Evolutionary conservation across 2,888 invertebrate species (phyloP).

Genomic region (Eupithecia dodoneata): DNA sequence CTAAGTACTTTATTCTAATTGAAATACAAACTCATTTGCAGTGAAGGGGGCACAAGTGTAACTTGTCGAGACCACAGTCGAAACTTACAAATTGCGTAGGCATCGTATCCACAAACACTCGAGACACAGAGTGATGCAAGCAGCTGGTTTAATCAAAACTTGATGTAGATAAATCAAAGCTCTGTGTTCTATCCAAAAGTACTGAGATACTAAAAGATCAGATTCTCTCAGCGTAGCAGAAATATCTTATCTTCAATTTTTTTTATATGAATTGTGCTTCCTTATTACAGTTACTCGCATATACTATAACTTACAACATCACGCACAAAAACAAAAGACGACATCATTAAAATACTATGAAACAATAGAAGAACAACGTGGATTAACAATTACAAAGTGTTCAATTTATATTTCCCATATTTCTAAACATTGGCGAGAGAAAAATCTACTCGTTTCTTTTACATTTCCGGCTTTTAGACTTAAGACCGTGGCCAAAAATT

Average conservation of each 20-base stretch:
- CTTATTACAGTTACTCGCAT: neutral
- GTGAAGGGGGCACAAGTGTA: slow-evolving; percentile 30
- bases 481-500: no score
- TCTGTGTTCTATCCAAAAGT: neutral
- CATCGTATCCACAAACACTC: slow-evolving; percentile 35
- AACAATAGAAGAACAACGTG: neutral
- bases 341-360: neutral
- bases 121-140: slow-evolving; percentile 4
- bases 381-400: neutral
- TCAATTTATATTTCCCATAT: neutral
- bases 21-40: slow-evolving; percentile 28
- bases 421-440: neutral
- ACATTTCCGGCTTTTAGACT: no score
- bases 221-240: neutral
- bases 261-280: no score
- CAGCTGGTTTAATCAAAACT: slow-evolving; percentile 5
- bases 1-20: slow-evolving; percentile 4
- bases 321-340: neutral
- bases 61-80: slow-evolving; percentile 37
- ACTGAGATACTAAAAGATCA: neutral
- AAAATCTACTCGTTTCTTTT: neutral
- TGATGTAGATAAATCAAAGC: neutral
- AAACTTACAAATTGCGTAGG: slow-evolving; percentile 41
- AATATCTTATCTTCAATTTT: neutral
- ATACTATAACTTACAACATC: neutral